A percentile compares a stretch with the other conserved stretches of the same genome.
These are phyloP conservation scores for Acronicta leporina DNA, from an alignment of 2,888 invertebrate genomes.

Conservation along the genomic window DNA sequence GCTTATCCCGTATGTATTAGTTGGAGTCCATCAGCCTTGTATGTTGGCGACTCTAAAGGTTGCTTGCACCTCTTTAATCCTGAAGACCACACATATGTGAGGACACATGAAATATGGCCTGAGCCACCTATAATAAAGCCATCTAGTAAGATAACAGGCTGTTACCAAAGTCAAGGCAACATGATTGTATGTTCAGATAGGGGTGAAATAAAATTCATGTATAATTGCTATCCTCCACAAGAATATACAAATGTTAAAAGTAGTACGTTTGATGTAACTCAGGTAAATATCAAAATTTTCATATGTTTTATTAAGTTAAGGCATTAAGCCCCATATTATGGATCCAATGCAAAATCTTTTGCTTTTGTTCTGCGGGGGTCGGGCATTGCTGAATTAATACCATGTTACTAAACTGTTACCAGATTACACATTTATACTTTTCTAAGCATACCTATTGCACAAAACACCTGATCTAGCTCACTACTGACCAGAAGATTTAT, in stretches of 20 bases:
- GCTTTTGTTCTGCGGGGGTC: no score
- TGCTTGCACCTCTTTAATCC: conserved; percentile 80
- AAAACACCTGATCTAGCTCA: no score
- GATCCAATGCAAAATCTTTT: no score
- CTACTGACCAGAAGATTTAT: no score
- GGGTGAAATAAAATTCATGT: conserved; percentile 83
- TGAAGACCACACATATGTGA: conserved; percentile 68
- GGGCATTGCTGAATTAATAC: no score
- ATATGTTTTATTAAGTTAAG: no score
- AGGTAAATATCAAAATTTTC: conserved; percentile 65
- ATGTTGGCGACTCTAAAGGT: conserved; percentile 84
- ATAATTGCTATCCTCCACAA: conserved; percentile 81
- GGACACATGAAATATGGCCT: conserved; percentile 77
- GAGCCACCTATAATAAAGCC: conserved; percentile 75
- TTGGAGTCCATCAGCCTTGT: conserved; percentile 79
- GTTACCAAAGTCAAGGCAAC: conserved; percentile 77
- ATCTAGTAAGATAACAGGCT: conserved; percentile 80
- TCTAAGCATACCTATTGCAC: no score
- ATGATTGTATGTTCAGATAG: conserved; percentile 83
- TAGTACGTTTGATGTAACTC: conserved; percentile 80
- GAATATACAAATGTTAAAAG: conserved; percentile 75
- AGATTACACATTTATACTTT: no score
- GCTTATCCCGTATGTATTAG: conserved; percentile 81
- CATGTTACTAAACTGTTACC: no score
- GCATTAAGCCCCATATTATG: no score